Conservation (phyloP, 2,113 vertebrate genomes). For the Holacanthus passer region DNA sequence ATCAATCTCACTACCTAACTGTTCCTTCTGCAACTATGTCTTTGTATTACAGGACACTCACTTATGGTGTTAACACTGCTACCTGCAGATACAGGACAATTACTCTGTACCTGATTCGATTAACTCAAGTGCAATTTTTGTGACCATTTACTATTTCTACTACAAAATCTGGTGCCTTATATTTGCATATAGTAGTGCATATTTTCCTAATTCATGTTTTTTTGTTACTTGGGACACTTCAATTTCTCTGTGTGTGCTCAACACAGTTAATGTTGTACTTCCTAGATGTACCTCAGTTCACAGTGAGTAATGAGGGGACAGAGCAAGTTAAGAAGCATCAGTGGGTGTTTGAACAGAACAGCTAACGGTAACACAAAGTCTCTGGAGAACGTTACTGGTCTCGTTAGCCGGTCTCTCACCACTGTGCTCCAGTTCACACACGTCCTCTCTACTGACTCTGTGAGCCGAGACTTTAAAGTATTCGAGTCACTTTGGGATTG, state of each 20-base stretch:
- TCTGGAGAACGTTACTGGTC: neutral
- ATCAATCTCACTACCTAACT: too few species aligned
- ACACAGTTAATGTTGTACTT: neutral
- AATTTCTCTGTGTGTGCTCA: neutral
- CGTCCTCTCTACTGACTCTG: neutral
- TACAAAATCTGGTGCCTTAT: neutral
- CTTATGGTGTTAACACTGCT: neutral
- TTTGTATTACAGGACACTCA: too few species aligned
- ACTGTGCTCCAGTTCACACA: neutral
- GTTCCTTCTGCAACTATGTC: too few species aligned
- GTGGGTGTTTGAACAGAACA: too few species aligned
- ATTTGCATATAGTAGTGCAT: neutral
- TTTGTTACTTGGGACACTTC: neutral
- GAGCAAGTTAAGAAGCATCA: too few species aligned
- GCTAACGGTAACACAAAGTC: neutral
- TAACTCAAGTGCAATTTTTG: too few species aligned
- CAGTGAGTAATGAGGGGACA: fast-evolving
- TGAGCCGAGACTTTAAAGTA: neutral
- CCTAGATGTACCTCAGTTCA: neutral
- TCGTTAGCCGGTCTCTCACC: neutral
- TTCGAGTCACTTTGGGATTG: neutral
- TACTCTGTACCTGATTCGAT: neutral
- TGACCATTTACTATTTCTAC: neutral
- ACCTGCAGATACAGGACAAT: neutral
- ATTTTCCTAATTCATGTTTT: neutral